phyloP scores from a whole-genome alignment of 2,113 vertebrate genomes.

The Pelecanoides urinatrix region DNA sequence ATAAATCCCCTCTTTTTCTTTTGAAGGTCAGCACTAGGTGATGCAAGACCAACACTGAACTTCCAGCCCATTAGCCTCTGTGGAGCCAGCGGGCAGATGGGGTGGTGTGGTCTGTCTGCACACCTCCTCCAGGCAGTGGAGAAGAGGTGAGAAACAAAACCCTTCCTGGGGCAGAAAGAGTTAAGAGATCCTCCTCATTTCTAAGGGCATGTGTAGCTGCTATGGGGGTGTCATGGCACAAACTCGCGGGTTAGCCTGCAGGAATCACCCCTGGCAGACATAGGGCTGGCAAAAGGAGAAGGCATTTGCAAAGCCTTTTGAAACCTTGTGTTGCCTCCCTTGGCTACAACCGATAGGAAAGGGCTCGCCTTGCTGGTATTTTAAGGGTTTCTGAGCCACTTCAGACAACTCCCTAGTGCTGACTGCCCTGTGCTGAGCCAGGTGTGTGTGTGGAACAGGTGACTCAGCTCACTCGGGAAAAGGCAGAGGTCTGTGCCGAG shows the following conservation, averaged over 20 bases:
- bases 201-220: neutral
- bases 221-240: neutral
- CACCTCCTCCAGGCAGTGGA: neutral
- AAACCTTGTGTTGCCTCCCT: neutral
- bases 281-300: neutral
- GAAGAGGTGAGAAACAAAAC: neutral
- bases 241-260: neutral
- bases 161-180: neutral
- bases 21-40: slow-evolving; percentile 34
- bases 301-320: neutral
- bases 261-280: neutral
- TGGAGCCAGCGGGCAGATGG: neutral
- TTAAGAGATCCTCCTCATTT: neutral
- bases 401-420: neutral
- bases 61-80: neutral
- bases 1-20: slow-evolving; percentile 21
- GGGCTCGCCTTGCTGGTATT: neutral
- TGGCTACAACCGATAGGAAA: neutral
- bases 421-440: neutral
- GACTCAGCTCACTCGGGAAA: accelerated
- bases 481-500: neutral
- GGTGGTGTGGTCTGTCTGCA: neutral
- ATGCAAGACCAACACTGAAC: slow-evolving; percentile 21
- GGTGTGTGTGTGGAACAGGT: neutral
- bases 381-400: neutral